phyloP scores from a whole-genome alignment of 2,888 invertebrate species.

The Monochamus alternatus region DNA sequence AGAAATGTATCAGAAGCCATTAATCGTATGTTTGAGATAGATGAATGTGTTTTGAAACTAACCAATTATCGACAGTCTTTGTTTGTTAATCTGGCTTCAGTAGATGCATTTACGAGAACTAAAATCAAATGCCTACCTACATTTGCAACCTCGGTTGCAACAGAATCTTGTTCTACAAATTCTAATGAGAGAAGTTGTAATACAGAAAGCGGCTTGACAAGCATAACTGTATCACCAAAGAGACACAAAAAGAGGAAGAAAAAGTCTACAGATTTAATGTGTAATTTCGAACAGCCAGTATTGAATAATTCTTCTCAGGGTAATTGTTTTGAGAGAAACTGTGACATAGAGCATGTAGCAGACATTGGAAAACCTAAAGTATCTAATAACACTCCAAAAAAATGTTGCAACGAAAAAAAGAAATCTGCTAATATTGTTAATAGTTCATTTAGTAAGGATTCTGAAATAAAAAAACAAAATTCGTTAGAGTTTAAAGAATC shows the following conservation, averaged over 20 bases:
- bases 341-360: too few relatives aligned
- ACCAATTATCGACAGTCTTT: conserved; percentile 55
- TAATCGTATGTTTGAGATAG: conserved; percentile 55
- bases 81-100: conserved; percentile 44
- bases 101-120: background rate
- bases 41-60: conserved; percentile 59
- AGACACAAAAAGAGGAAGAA: background rate
- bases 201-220: too few relatives aligned
- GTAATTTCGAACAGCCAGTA: too few relatives aligned
- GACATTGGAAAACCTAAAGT: too few relatives aligned
- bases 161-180: background rate
- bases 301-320: too few relatives aligned
- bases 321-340: too few relatives aligned
- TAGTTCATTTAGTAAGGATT: background rate
- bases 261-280: background rate
- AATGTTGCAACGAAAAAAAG: background rate
- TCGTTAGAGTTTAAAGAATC: background rate
- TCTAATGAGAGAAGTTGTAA: background rate
- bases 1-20: conserved; percentile 45
- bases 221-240: background rate
- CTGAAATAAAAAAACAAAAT: conserved; percentile 1
- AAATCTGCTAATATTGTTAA: background rate
- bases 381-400: too few relatives aligned
- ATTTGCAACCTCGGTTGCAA: too few relatives aligned
- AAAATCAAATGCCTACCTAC: background rate